Percentiles rank a stretch among this genome's conserved stretches.
These are phyloP conservation scores for Mimas tiliae DNA, from an alignment of 2,888 invertebrate species.

Conservation along the genomic window DNA sequence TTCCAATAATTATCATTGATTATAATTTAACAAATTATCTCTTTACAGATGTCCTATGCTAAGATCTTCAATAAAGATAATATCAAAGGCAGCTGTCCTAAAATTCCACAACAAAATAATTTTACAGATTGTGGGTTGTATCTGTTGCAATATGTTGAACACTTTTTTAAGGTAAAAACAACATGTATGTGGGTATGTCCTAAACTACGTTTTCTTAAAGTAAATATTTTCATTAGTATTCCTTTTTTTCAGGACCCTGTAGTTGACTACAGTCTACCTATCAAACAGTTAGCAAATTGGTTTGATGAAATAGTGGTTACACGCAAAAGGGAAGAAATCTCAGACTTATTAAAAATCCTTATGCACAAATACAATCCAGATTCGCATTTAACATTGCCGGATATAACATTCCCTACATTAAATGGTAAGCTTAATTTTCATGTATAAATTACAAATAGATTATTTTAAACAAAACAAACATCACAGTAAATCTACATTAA, in stretches of 20 bases:
- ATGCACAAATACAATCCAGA: conserved; percentile 90
- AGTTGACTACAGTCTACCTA: conserved; percentile 91
- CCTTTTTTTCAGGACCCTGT: conserved; percentile 89
- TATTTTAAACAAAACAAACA: too few relatives aligned
- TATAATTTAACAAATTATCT: conserved; percentile 27
- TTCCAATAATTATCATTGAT: neutral
- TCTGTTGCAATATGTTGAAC: conserved; percentile 97
- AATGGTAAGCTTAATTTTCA: conserved; percentile 81
- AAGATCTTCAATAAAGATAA: conserved; percentile 91
- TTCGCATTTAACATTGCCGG: conserved; percentile 87
- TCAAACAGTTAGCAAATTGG: conserved; percentile 93
- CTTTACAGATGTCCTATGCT: conserved; percentile 81
- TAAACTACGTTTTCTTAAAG: neutral
- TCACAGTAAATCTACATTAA: too few relatives aligned
- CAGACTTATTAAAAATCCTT: conserved; percentile 89
- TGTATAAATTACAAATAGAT: neutral
- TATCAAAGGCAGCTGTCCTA: conserved; percentile 94
- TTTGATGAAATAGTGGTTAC: conserved; percentile 93
- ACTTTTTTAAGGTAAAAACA: conserved; percentile 91
- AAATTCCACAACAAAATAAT: conserved; percentile 99
- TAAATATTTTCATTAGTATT: conserved; percentile 25
- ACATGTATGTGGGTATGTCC: neutral
- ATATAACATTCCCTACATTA: conserved; percentile 90
- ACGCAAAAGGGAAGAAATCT: conserved; percentile 94
- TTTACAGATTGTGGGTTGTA: conserved; percentile 98